phyloP scores from a whole-genome alignment of 2,888 invertebrate genomes.

The Myopa testacea region DNA sequence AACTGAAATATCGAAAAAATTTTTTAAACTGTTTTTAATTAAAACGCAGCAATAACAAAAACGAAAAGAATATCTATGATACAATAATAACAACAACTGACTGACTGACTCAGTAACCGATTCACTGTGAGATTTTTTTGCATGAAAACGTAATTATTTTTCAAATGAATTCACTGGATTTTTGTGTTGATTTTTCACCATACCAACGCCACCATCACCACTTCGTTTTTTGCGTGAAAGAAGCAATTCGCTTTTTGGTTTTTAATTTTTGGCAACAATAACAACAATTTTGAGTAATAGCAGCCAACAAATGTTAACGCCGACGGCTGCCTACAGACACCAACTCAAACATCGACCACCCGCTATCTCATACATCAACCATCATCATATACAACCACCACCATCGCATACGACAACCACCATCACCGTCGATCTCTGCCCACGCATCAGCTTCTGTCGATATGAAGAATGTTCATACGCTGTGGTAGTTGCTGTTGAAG shows the following conservation, averaged over 20 bases:
- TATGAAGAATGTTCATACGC: too few species aligned
- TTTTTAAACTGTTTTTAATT: slow-evolving; percentile 30
- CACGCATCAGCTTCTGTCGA: neutral
- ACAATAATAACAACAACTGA: slow-evolving; percentile 2
- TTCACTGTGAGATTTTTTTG: slow-evolving; percentile 2
- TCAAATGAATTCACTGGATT: slow-evolving; percentile 34
- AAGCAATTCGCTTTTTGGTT: neutral
- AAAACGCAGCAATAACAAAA: slow-evolving; percentile 22
- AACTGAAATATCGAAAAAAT: slow-evolving; percentile 17
- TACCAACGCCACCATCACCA: neutral
- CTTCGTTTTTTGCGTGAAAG: neutral
- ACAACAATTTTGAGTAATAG: neutral
- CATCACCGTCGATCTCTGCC: neutral
- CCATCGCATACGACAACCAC: neutral
- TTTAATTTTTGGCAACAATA: slow-evolving; percentile 5
- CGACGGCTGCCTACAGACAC: too few species aligned
- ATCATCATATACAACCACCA: neutral
- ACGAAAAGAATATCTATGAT: neutral
- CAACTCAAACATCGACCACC: neutral
- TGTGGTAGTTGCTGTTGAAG: too few species aligned
- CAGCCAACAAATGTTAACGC: neutral
- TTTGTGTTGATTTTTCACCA: slow-evolving; percentile 20
- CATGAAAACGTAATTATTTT: slow-evolving; percentile 35
- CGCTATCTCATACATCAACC: neutral
- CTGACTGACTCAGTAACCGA: neutral